phyloP scores from a whole-genome alignment of 1,140 invertebrate genomes.

The Oryctes rhinoceros region DNA sequence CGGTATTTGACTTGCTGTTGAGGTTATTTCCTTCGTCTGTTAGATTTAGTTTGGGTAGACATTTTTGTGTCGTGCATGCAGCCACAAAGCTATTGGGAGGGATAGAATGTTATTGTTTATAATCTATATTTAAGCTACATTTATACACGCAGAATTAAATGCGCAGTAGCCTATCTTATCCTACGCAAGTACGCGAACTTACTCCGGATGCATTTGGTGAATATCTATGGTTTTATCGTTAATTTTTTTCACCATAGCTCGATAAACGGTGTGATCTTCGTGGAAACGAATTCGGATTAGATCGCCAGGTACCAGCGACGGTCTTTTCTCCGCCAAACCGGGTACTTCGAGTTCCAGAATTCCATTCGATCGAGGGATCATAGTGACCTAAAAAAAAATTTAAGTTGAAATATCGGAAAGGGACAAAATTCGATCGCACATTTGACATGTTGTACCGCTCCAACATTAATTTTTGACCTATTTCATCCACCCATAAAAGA shows the following conservation, averaged over 20 bases:
- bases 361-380: slow-evolving; percentile 38
- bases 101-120: too few species aligned
- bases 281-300: slow-evolving; percentile 50
- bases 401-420: slow-evolving; percentile 16
- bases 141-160: too few species aligned
- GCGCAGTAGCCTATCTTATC: too few species aligned
- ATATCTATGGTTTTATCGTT: slow-evolving; percentile 52
- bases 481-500: slow-evolving; percentile 57
- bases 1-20: too few species aligned
- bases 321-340: slow-evolving; percentile 58
- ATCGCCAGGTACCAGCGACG: slow-evolving; percentile 56
- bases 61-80: too few species aligned
- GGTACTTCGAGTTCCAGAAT: slow-evolving; percentile 53
- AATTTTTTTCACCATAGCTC: slow-evolving; percentile 50
- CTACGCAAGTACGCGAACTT: slow-evolving; percentile 38
- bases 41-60: too few species aligned
- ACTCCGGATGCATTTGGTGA: slow-evolving; percentile 47
- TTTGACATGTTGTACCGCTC: slow-evolving; percentile 55
- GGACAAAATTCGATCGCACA: slow-evolving; percentile 45
- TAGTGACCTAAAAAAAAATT: slow-evolving; percentile 43
- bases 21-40: too few species aligned
- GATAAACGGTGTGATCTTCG: slow-evolving; percentile 52
- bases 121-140: too few species aligned
- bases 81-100: too few species aligned
- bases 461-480: slow-evolving; percentile 46